A percentile compares a stretch with the other conserved stretches of the same genome.
phyloP scores from a whole-genome alignment of 2,113 vertebrate species.

The Podarcis raffonei region DNA sequence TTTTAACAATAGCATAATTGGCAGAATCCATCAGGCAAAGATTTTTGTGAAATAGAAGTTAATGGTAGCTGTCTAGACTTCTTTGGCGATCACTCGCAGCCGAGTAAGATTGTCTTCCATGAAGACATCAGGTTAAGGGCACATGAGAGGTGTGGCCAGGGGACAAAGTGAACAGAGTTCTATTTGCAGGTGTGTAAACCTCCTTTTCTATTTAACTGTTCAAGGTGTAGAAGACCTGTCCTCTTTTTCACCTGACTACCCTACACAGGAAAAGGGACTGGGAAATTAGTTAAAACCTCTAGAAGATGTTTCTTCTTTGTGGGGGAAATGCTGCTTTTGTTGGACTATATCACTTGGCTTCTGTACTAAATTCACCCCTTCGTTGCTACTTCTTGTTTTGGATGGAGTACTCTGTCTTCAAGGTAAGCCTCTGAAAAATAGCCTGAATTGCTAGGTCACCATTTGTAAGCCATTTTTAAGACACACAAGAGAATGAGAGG shows the following conservation, averaged over 20 bases:
- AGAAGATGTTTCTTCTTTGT: neutral
- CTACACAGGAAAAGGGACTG: no score
- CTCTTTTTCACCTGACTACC: no score
- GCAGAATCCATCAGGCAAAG: neutral
- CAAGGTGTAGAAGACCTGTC: no score
- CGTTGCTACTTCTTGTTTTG: neutral
- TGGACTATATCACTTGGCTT: neutral
- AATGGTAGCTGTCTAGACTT: neutral
- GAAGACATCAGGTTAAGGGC: neutral
- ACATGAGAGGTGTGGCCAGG: neutral
- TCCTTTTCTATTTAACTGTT: no score
- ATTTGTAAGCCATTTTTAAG: neutral
- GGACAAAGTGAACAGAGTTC: no score
- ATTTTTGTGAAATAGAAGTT: neutral
- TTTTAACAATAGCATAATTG: neutral
- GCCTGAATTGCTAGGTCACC: neutral
- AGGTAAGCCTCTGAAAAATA: neutral
- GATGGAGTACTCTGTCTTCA: neutral
- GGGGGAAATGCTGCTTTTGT: neutral
- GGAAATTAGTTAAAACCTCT: neutral
- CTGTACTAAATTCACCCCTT: neutral
- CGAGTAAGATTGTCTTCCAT: no score
- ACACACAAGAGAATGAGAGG: neutral
- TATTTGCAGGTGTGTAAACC: no score
- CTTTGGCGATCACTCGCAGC: no score